Conservation (phyloP, 2,113 vertebrate species). For the Leptobrachium leishanense region DNA sequence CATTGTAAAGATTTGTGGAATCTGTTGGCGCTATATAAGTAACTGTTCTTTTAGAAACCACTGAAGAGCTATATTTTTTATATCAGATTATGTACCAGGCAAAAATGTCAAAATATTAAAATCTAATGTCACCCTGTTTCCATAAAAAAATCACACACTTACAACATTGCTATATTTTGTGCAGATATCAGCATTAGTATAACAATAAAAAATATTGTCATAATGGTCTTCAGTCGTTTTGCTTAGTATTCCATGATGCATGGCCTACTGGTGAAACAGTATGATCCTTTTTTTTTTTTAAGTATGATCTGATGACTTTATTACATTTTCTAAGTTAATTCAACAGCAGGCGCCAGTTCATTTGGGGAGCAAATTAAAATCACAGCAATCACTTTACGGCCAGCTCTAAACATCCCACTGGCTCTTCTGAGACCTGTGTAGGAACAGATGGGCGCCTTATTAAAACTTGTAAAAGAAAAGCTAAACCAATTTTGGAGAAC, state of each 20-base stretch:
- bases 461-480: slow-evolving; percentile 48
- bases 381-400: slow-evolving; percentile 42
- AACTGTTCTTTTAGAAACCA: too few species aligned
- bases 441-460: slow-evolving; percentile 47
- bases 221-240: too few species aligned
- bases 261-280: not conserved
- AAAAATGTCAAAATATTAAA: too few species aligned
- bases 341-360: slow-evolving; percentile 28
- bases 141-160: too few species aligned
- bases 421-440: slow-evolving; percentile 25
- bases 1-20: too few species aligned
- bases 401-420: slow-evolving; percentile 23
- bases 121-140: too few species aligned
- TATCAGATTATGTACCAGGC: too few species aligned
- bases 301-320: slow-evolving; percentile 27
- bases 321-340: slow-evolving; percentile 20
- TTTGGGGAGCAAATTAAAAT: slow-evolving; percentile 47
- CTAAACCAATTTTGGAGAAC: slow-evolving; percentile 53
- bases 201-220: too few species aligned
- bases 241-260: not conserved
- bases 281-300: not conserved
- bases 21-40: too few species aligned
- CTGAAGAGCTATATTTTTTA: too few species aligned
- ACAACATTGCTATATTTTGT: too few species aligned
- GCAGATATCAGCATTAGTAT: too few species aligned